These are phyloP conservation scores for Manacus vitellinus DNA, from an alignment of 2,113 vertebrate genomes.

Conservation along the genomic window DNA sequence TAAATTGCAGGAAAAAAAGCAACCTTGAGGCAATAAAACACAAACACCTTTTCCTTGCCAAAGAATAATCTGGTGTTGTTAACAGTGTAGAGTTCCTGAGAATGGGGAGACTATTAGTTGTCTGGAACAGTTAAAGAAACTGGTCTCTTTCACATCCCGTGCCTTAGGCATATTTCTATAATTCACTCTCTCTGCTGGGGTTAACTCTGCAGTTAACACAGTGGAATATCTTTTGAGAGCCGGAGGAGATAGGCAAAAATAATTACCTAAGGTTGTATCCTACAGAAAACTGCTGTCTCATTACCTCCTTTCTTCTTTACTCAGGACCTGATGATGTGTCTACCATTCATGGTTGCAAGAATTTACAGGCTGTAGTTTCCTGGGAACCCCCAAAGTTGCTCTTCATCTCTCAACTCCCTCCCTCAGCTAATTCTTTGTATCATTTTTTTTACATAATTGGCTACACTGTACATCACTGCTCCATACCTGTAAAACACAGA, in stretches of 20 bases:
- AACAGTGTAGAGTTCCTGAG: background rate
- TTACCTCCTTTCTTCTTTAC: background rate
- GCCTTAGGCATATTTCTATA: background rate
- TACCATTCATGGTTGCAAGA: fast-evolving
- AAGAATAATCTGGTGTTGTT: background rate
- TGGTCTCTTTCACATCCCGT: background rate
- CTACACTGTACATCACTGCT: fast-evolving
- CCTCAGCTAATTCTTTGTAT: background rate
- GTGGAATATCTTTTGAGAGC: background rate
- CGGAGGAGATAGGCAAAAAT: background rate
- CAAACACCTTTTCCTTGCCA: background rate
- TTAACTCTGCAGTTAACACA: background rate
- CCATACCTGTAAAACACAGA: background rate
- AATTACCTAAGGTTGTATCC: background rate
- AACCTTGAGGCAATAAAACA: background rate
- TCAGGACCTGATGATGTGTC: background rate
- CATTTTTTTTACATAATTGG: fast-evolving
- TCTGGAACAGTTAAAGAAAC: background rate
- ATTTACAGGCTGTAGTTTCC: background rate
- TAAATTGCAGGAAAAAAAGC: background rate
- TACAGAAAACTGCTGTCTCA: background rate
- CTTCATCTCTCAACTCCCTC: background rate
- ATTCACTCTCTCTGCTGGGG: background rate
- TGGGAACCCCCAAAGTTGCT: fast-evolving
- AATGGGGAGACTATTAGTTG: background rate